phyloP scores from a whole-genome alignment of 2,888 invertebrate species.

The Cephus spinipes region DNA sequence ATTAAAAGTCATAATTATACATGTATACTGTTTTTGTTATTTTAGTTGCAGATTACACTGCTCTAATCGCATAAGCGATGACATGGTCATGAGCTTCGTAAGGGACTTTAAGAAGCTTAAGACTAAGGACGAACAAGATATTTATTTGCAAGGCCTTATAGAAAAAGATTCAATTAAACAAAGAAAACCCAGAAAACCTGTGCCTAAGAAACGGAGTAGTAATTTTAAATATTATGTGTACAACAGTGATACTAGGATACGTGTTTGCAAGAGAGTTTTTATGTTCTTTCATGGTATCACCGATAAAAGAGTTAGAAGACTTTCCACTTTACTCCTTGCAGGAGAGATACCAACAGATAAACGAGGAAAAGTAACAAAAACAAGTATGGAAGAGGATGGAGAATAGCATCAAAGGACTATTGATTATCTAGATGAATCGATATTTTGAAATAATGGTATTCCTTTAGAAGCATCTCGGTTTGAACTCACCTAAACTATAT shows the following conservation, averaged over 20 bases:
- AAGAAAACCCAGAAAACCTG: neutral
- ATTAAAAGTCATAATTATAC: too few relatives aligned
- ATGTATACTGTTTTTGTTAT: neutral
- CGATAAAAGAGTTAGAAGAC: conserved; percentile 4
- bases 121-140: conserved; percentile 10
- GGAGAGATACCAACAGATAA: conserved; percentile 1
- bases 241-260: neutral
- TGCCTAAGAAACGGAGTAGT: neutral
- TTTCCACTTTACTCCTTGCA: conserved; percentile 6
- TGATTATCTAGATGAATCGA: neutral
- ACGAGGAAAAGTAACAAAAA: neutral
- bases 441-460: neutral
- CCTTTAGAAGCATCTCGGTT: neutral
- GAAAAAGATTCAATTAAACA: neutral
- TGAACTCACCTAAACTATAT: neutral
- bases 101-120: conserved; percentile 4
- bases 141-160: conserved; percentile 7
- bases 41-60: conserved; percentile 6
- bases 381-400: neutral
- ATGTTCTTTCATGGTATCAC: conserved; percentile 10
- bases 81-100: conserved; percentile 6
- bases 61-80: conserved; percentile 3
- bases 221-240: conserved; percentile 11
- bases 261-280: conserved; percentile 6
- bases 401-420: neutral